These are phyloP conservation scores for Protosalanx chinensis DNA, from an alignment of 2,797 vertebrate genomes.

Conservation along the genomic window DNA sequence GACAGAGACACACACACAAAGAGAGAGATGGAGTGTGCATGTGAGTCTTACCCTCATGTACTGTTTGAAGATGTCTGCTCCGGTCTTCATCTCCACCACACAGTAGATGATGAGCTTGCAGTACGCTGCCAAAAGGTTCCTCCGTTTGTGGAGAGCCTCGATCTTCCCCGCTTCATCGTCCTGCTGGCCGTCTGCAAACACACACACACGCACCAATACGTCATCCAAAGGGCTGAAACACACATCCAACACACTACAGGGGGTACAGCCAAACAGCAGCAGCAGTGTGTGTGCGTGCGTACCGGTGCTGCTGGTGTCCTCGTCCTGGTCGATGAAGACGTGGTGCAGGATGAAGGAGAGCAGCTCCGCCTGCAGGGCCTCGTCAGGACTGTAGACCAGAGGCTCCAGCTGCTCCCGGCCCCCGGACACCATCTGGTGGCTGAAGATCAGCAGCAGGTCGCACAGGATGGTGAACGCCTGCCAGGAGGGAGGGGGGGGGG, in stretches of 20 bases:
- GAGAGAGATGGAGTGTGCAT: too few relatives aligned
- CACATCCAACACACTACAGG: not conserved
- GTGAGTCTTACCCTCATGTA: slow-evolving; percentile 89
- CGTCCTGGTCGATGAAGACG: slow-evolving; percentile 99
- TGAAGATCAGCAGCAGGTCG: slow-evolving; percentile 98
- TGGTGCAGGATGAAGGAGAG: slow-evolving; percentile 98
- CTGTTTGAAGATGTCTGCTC: slow-evolving; percentile 98
- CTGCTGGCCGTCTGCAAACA: slow-evolving; percentile 86
- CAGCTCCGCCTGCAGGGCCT: slow-evolving; percentile 90
- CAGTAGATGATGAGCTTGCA: slow-evolving; percentile 99
- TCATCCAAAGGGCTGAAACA: not conserved
- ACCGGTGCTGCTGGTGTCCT: slow-evolving; percentile 95
- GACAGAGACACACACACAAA: too few relatives aligned
- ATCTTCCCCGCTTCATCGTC: slow-evolving; percentile 98
- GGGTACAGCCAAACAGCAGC: not conserved
- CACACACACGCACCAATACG: not conserved
- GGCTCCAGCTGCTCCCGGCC: slow-evolving; percentile 92
- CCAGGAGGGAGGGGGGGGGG: not conserved
- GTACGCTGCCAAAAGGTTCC: slow-evolving; percentile 96
- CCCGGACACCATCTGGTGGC: slow-evolving; percentile 96
- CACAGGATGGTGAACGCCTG: slow-evolving; percentile 98
- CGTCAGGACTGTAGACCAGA: slow-evolving; percentile 91
- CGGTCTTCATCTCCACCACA: slow-evolving; percentile 98
- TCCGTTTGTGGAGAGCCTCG: slow-evolving; percentile 97
- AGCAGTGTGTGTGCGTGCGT: slow-evolving; percentile 28